Conservation (phyloP, 2,888 invertebrate genomes). For the Lithophane semibrunnea region DNA sequence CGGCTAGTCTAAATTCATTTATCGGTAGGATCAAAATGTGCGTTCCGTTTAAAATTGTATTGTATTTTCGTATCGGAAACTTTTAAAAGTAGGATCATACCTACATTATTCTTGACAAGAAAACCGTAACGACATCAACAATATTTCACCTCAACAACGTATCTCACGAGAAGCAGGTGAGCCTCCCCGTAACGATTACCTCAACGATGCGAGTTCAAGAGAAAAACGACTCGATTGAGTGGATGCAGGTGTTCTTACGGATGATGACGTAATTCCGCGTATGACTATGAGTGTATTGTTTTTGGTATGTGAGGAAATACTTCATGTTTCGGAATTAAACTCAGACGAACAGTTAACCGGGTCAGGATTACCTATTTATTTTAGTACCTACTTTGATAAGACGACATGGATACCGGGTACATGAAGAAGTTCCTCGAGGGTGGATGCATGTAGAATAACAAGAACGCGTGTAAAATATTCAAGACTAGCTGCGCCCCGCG, state of each 20-base stretch:
- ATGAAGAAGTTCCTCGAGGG: neutral
- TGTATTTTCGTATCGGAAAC: too few species aligned
- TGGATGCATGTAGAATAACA: neutral
- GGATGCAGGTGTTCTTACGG: conserved; percentile 49
- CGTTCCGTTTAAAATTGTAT: too few species aligned
- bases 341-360: neutral
- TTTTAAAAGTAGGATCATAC: too few species aligned
- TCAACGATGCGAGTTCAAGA: conserved; percentile 27
- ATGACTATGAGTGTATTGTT: too few species aligned
- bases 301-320: too few species aligned
- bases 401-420: neutral
- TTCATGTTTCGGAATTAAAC: neutral
- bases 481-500: too few species aligned
- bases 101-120: conserved; percentile 3
- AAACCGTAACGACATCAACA: conserved; percentile 3
- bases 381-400: neutral
- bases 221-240: conserved; percentile 48
- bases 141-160: conserved; percentile 17
- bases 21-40: too few species aligned
- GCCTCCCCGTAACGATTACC: conserved; percentile 38
- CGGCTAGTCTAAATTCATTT: too few species aligned
- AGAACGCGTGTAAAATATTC: too few species aligned
- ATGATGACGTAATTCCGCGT: conserved; percentile 48
- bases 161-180: conserved; percentile 46
- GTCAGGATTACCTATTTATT: neutral